Evolutionary conservation across 2,797 vertebrate species (phyloP).

Genomic region (Tokudaia tokunoshimensis): DNA sequence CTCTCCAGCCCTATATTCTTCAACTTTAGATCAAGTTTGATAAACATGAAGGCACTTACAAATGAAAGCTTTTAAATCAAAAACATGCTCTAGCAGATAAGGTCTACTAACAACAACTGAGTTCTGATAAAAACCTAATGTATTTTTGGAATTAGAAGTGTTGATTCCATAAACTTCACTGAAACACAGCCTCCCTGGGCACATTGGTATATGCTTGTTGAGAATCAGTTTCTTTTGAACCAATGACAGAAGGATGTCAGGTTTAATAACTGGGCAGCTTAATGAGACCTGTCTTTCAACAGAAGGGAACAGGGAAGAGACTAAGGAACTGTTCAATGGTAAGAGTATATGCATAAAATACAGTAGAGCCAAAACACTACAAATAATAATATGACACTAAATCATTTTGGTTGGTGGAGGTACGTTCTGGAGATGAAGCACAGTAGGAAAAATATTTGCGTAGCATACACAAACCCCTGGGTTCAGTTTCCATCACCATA

Average conservation of each 20-base stretch:
- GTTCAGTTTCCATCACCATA: background rate
- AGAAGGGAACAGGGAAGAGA: background rate
- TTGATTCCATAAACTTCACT: background rate
- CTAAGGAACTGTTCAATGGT: background rate
- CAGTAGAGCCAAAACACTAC: background rate
- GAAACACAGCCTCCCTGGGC: background rate
- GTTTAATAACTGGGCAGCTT: too few species aligned
- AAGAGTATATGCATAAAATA: background rate
- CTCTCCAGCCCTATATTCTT: background rate
- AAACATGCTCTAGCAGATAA: background rate
- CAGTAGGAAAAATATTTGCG: background rate
- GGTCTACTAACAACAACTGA: background rate
- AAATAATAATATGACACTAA: background rate
- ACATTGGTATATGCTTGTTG: too few species aligned
- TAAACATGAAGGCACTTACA: background rate
- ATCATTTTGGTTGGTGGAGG: background rate
- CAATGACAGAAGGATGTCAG: background rate
- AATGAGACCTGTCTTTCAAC: background rate
- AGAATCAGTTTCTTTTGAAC: background rate
- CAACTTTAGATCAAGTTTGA: background rate
- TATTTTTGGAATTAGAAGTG: slow-evolving; percentile 37
- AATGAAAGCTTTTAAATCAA: background rate
- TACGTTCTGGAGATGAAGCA: background rate
- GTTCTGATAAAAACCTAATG: background rate
- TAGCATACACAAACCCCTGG: background rate